Evolutionary conservation across 2,797 vertebrate genomes (phyloP).

Genomic region (Cynodonichthys magdalenae): DNA sequence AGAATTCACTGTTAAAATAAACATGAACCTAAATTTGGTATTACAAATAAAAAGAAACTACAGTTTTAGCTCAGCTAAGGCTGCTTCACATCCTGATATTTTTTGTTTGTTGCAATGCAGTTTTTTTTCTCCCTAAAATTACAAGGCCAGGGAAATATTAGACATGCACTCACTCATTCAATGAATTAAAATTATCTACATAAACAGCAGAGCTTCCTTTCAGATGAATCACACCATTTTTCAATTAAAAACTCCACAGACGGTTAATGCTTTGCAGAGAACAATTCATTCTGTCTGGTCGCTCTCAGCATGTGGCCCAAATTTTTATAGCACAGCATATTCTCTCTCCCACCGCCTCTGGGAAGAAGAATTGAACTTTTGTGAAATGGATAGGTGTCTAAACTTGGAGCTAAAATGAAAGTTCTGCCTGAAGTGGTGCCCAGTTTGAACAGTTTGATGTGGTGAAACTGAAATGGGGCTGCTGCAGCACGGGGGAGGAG

Average conservation of each 20-base stretch:
- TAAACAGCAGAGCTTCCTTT: slow-evolving; percentile 13
- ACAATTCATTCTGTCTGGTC: slow-evolving; percentile 31
- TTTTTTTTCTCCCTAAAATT: not conserved
- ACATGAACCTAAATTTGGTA: too few species aligned
- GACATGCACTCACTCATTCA: not conserved
- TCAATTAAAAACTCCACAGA: slow-evolving; percentile 17
- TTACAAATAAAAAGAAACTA: too few species aligned
- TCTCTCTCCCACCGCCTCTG: slow-evolving; percentile 21
- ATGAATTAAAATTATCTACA: slow-evolving; percentile 1
- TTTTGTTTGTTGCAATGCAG: not conserved
- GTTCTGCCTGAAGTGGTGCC: slow-evolving; percentile 49
- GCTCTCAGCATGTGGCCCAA: slow-evolving; percentile 25
- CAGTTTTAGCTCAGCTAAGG: not conserved
- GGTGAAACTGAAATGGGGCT: slow-evolving; percentile 27
- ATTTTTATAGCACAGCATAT: slow-evolving; percentile 23
- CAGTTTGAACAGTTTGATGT: slow-evolving; percentile 12
- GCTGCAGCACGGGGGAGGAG: slow-evolving; percentile 21
- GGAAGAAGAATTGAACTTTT: slow-evolving; percentile 53
- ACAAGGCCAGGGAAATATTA: not conserved
- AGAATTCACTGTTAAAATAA: too few species aligned
- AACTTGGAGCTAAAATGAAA: slow-evolving; percentile 32
- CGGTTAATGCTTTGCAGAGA: slow-evolving; percentile 24
- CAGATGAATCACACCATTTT: not conserved
- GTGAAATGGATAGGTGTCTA: slow-evolving; percentile 29
- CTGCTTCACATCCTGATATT: not conserved